Evolutionary conservation across 1,140 invertebrate genomes (phyloP), one percentile per base, ranked within the genome.

Genomic region (Nephila pilipes): DNA sequence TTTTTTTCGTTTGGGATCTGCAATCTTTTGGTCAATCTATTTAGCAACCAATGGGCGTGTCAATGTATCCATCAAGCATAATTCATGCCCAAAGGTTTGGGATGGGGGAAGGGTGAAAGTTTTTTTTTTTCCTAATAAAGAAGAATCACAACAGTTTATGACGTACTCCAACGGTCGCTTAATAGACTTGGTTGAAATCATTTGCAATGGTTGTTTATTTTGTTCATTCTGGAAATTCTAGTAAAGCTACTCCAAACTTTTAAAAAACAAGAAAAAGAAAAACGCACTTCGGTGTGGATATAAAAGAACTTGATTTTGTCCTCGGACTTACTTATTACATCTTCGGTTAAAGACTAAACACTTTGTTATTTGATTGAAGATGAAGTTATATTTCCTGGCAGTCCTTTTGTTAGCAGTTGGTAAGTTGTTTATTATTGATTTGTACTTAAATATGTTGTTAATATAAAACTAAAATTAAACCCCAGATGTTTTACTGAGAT

Each of bases 1-100:
- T 25, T 60, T 83, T 38, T 81, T 81, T 32, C 32, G 25, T 75
- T 80, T 88, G 87, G 22, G 58, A 46, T 29, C 29, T 85, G 65
- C 89, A 85, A 85, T 85, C 80, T 25, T 69, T 75, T 54, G 54
- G 57, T 20, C 46, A 80, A 55, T 75, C 65, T 54, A 60, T 36
- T 69, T 92, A 58, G 80, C 85, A 87, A 93, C 38, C 12, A 6
- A 54, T 75, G 65, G 91, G 91, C 85, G 91, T 75, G 91, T 85
- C 55, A 14, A 29, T 18, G 57, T 36, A 69, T 92, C 18, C 38
- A 57, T 46, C 46, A 29, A 58, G 58, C 36, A 85, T 92, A 80
- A 54, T 83, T 91, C 55, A 79, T 79, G 58, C 57, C 83, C 65
- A 85, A 63, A 38, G 29, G 58, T 20, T 54, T 32, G 1, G 2